Conservation (phyloP, 2,797 vertebrate genomes). For the Chelmon rostratus region DNA sequence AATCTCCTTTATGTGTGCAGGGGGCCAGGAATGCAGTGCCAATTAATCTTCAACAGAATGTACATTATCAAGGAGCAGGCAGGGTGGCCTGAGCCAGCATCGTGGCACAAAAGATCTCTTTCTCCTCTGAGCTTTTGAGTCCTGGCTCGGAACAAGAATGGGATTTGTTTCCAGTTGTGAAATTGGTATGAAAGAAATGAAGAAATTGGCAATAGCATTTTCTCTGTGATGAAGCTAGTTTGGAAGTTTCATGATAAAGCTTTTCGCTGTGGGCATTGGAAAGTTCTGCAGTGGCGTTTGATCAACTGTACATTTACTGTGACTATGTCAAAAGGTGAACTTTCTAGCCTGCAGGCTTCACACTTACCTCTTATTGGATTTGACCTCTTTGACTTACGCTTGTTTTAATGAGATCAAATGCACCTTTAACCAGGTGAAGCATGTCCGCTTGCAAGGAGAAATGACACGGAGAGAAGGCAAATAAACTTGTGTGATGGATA, state of each 20-base stretch:
- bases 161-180: slow-evolving; percentile 74
- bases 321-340: not conserved
- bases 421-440: not conserved
- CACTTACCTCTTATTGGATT: not conserved
- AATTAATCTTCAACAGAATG: slow-evolving; percentile 71
- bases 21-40: slow-evolving; percentile 50
- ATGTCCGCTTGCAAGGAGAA: not conserved
- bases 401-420: not conserved
- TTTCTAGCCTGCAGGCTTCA: not conserved
- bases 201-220: slow-evolving; percentile 33
- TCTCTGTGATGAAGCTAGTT: slow-evolving; percentile 16
- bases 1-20: slow-evolving; percentile 53
- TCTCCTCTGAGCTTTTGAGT: slow-evolving; percentile 62
- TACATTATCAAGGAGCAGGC: slow-evolving; percentile 44
- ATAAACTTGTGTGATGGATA: not conserved
- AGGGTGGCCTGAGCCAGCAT: slow-evolving; percentile 34
- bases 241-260: slow-evolving; percentile 12
- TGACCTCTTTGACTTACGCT: not conserved
- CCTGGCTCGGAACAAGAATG: slow-evolving; percentile 59
- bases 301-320: too few relatives aligned
- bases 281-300: not conserved
- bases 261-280: not conserved
- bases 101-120: slow-evolving; percentile 69
- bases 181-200: slow-evolving; percentile 51
- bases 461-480: not conserved